Evolutionary conservation across 2,797 vertebrate genomes (phyloP).

Genomic region (Chromis chromis): DNA sequence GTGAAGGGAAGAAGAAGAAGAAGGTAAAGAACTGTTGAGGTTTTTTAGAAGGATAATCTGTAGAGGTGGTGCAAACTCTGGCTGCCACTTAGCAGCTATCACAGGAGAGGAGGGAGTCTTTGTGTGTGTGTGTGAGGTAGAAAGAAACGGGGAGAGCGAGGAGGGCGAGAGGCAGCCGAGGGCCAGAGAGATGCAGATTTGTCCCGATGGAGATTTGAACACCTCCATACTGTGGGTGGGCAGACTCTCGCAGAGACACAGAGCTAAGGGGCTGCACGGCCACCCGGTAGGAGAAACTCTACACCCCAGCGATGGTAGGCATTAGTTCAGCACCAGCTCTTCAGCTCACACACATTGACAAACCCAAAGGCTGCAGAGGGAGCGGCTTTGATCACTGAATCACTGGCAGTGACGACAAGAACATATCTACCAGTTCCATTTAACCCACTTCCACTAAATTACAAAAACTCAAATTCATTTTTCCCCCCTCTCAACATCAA

Average conservation of each 20-base stretch:
- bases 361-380: constrained; percentile 70
- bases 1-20: constrained; percentile 14
- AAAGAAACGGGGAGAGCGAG: constrained; percentile 23
- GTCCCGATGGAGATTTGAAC: constrained; percentile 75
- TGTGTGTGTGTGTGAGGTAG: constrained; percentile 27
- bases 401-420: constrained; percentile 66
- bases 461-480: constrained; percentile 52
- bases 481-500: constrained; percentile 51
- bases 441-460: constrained; percentile 70
- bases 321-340: constrained; percentile 79
- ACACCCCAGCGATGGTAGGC: constrained; percentile 62
- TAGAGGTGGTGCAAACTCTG: constrained; percentile 38
- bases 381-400: constrained; percentile 73
- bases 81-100: constrained; percentile 39
- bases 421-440: constrained; percentile 61
- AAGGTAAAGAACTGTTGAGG: constrained; percentile 30
- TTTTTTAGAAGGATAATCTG: constrained; percentile 53
- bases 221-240: constrained; percentile 81
- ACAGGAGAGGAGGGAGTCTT: constrained; percentile 36
- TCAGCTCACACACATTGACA: constrained; percentile 60
- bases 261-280: constrained; percentile 74
- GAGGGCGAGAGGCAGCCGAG: constrained; percentile 48
- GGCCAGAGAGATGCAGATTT: constrained; percentile 77
- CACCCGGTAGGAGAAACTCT: constrained; percentile 77
- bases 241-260: constrained; percentile 71